Percentiles rank a stretch among this genome's conserved stretches.
Conservation (phyloP, 2,888 invertebrate genomes). For the Cenopis cana region DNA sequence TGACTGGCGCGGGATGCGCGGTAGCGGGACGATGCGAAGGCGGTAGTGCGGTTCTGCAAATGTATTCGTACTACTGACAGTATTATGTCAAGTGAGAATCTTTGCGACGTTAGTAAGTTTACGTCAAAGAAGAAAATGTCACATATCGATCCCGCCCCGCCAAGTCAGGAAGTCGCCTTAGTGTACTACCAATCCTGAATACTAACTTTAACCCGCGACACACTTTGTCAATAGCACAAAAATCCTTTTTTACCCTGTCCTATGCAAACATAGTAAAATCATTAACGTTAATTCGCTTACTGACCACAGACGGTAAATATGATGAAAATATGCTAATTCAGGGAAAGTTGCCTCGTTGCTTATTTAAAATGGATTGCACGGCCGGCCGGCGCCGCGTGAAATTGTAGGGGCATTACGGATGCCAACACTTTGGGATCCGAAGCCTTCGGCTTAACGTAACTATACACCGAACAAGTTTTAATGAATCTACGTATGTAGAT, state of each 20-base stretch:
- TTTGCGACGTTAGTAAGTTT: too few species aligned
- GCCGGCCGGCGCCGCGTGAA: constrained; percentile 46
- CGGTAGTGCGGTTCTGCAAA: too few species aligned
- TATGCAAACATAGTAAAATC: constrained; percentile 72
- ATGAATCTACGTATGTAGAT: too few species aligned
- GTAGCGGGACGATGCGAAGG: too few species aligned
- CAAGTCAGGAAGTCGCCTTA: too few species aligned
- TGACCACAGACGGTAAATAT: constrained; percentile 66
- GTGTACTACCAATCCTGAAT: too few species aligned
- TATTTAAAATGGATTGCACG: constrained; percentile 69
- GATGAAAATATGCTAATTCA: constrained; percentile 76
- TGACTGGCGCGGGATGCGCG: too few species aligned
- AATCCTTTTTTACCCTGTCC: constrained; percentile 52
- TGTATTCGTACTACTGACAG: too few species aligned
- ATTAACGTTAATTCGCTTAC: constrained; percentile 75
- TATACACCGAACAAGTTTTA: constrained; percentile 24
- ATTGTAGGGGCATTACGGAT: constrained; percentile 54
- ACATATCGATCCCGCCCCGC: too few species aligned
- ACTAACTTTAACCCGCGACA: background rate
- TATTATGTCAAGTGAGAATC: too few species aligned
- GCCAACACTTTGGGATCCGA: constrained; percentile 46
- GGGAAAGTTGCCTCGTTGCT: constrained; percentile 63
- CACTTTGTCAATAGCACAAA: constrained; percentile 24
- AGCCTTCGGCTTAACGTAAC: constrained; percentile 39
- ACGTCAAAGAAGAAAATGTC: too few species aligned